Conservation (phyloP, 2,888 invertebrate genomes). For the Carcina quercana region DNA sequence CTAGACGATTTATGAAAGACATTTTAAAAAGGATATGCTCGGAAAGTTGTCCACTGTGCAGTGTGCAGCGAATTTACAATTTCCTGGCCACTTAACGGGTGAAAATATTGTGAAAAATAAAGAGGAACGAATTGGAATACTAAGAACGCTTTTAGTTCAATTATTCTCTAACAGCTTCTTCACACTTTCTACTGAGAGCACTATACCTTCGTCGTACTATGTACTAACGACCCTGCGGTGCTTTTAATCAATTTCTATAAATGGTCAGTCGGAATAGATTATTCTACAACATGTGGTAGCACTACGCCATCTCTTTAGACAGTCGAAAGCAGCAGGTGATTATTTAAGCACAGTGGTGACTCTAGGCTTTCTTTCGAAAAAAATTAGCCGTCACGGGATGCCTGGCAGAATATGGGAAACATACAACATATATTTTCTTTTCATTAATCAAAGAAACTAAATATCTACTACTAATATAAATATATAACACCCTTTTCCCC, state of each 20-base stretch:
- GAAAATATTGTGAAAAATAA: not conserved
- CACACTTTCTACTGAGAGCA: not conserved
- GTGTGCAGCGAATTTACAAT: constrained; percentile 6
- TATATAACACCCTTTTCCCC: no score
- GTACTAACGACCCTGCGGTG: not conserved
- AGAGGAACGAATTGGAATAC: not conserved
- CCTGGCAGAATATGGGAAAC: no score
- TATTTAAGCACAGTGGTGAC: no score
- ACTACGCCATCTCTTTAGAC: no score
- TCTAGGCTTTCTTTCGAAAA: no score
- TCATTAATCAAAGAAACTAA: no score
- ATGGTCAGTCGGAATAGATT: not conserved
- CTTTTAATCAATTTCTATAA: not conserved
- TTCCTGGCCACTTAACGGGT: not conserved
- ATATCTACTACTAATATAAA: no score
- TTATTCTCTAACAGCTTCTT: not conserved
- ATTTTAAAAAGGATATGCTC: constrained; percentile 23
- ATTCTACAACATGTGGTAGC: no score
- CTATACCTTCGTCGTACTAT: not conserved
- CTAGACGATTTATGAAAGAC: constrained; percentile 16
- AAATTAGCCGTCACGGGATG: no score
- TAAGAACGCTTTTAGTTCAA: not conserved
- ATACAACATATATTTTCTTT: no score
- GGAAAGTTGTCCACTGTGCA: constrained; percentile 20
- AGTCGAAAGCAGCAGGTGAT: no score